Evolutionary conservation across 2,797 vertebrate species (phyloP).

Genomic region (Sebastolobus altivelis): DNA sequence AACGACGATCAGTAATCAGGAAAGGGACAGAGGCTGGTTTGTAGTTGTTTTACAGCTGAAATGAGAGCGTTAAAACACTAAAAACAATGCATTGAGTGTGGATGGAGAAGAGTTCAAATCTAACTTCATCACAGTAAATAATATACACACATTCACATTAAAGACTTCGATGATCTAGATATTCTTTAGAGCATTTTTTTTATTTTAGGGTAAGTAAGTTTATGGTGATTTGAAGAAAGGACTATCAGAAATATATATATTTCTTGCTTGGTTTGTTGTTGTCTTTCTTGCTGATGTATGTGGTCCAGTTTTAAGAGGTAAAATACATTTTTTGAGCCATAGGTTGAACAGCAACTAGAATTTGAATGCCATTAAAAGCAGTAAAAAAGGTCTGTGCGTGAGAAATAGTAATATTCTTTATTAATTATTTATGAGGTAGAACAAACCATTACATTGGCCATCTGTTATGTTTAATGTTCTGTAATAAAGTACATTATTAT

Average conservation of each 20-base stretch:
- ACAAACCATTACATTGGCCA: background rate
- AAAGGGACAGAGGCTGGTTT: background rate
- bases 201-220: background rate
- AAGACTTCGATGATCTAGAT: background rate
- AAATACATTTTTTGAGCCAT: background rate
- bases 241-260: background rate
- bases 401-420: background rate
- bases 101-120: background rate
- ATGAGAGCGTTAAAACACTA: background rate
- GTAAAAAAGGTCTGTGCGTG: background rate
- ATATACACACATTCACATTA: background rate
- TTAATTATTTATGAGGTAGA: constrained; percentile 5
- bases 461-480: background rate
- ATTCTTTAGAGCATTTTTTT: background rate
- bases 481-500: background rate
- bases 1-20: background rate
- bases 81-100: background rate
- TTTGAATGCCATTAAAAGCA: background rate
- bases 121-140: background rate
- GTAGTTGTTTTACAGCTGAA: constrained; percentile 1
- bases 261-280: constrained; percentile 2
- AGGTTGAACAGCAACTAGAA: background rate
- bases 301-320: background rate
- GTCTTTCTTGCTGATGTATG: background rate
- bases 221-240: background rate